These are phyloP conservation scores for Odontocerum albicorne DNA, from an alignment of 2,888 invertebrate genomes.

Conservation along the genomic window DNA sequence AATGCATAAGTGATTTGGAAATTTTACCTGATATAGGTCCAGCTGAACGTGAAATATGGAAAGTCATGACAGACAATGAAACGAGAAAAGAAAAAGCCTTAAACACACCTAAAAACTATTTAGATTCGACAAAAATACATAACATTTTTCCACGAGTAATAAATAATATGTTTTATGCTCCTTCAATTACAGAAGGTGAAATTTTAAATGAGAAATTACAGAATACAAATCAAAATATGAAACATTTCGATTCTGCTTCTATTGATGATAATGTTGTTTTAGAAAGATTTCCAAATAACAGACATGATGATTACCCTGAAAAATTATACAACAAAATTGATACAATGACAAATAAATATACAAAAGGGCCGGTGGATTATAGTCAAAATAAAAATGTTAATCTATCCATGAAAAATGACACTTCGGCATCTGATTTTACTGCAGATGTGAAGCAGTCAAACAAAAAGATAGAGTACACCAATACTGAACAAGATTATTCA, in stretches of 20 bases:
- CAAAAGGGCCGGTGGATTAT: too few species aligned
- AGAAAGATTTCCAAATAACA: too few species aligned
- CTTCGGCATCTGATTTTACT: constrained; percentile 53
- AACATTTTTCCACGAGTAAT: constrained; percentile 9
- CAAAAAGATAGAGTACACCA: constrained; percentile 39
- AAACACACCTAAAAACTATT: constrained; percentile 46
- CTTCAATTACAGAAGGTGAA: constrained; percentile 23
- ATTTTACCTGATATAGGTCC: constrained; percentile 49
- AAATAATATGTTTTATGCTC: not conserved
- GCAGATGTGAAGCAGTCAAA: constrained; percentile 57
- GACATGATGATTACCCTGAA: too few species aligned
- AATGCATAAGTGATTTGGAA: constrained; percentile 6
- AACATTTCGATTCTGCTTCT: too few species aligned
- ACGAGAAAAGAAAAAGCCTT: constrained; percentile 43
- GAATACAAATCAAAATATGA: too few species aligned
- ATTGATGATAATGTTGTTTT: too few species aligned
- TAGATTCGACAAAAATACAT: too few species aligned
- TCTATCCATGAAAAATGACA: constrained; percentile 48
- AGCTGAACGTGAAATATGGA: constrained; percentile 53
- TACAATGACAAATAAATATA: too few species aligned
- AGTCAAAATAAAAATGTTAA: too few species aligned
- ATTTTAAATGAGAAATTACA: too few species aligned
- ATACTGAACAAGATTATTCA: constrained; percentile 42
- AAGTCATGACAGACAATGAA: constrained; percentile 44
- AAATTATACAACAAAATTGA: too few species aligned